These are phyloP conservation scores for Phalera bucephala DNA, from an alignment of 2,888 invertebrate species.

Conservation along the genomic window DNA sequence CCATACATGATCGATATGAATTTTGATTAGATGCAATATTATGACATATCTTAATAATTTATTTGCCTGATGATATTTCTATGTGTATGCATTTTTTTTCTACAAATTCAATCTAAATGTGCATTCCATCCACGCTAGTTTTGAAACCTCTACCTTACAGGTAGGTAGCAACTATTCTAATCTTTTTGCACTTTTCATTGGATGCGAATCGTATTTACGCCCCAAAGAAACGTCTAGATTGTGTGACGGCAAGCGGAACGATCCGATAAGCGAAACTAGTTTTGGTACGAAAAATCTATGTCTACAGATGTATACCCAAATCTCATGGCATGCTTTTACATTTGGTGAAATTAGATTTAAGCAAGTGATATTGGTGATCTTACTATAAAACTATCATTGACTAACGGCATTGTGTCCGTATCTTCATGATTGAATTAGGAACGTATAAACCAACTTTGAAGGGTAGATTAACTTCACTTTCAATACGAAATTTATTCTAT, in stretches of 20 bases:
- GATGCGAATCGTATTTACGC: slow-evolving; percentile 59
- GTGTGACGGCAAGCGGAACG: slow-evolving; percentile 48
- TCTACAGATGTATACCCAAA: neutral
- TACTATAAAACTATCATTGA: no score
- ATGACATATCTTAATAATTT: no score
- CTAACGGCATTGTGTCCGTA: no score
- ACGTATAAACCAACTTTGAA: no score
- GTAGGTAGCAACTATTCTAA: slow-evolving; percentile 40
- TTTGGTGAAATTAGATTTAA: neutral
- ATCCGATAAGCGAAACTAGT: slow-evolving; percentile 43
- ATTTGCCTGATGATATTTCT: no score
- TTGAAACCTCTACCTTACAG: slow-evolving; percentile 11
- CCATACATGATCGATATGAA: no score
- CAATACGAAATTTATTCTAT: no score
- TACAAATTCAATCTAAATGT: no score
- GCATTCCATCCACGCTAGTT: slow-evolving; percentile 9
- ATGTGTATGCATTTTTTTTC: no score
- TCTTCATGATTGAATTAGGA: no score
- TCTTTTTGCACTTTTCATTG: slow-evolving; percentile 57
- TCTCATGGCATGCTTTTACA: neutral
- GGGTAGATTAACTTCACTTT: no score
- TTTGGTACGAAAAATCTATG: slow-evolving; percentile 12
- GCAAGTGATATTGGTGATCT: neutral
- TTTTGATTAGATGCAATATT: no score
- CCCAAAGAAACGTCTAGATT: slow-evolving; percentile 53